A percentile compares a stretch with the other conserved stretches of the same genome.
phyloP scores from a whole-genome alignment of 1,140 invertebrate species.

The Xylocopa sonorina region DNA sequence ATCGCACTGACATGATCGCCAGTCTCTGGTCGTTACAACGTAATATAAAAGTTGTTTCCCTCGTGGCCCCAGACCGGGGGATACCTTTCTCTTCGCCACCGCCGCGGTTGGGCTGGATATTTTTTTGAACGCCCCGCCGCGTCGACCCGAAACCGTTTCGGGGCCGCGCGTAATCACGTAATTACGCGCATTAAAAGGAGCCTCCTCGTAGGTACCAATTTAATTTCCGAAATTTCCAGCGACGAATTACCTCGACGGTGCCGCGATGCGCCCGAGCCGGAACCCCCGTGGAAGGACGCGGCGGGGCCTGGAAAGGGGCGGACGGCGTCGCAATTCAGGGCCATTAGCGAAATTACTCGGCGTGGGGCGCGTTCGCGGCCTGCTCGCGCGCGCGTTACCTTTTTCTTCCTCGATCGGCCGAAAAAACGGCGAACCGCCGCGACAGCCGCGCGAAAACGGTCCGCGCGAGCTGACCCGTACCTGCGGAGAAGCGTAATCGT shows the following conservation, averaged over 20 bases:
- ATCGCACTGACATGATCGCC: background rate
- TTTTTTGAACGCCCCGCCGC: slow-evolving; percentile 55
- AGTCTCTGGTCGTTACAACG: background rate
- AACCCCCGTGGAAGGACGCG: too few species aligned
- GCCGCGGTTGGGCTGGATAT: slow-evolving; percentile 39
- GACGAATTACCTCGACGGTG: slow-evolving; percentile 73
- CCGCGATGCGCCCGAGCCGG: slow-evolving; percentile 30
- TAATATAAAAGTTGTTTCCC: background rate
- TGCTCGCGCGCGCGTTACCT: slow-evolving; percentile 22
- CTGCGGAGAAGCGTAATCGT: background rate
- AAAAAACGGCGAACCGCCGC: slow-evolving; percentile 51
- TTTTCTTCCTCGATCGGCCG: slow-evolving; percentile 60
- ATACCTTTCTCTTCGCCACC: background rate
- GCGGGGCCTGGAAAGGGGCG: slow-evolving; percentile 22
- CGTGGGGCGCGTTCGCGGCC: slow-evolving; percentile 57
- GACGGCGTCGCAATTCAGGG: slow-evolving; percentile 72
- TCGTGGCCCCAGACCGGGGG: too few species aligned
- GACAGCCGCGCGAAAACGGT: background rate
- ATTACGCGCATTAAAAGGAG: slow-evolving; percentile 67
- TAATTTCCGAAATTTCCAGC: slow-evolving; percentile 79
- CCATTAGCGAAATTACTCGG: slow-evolving; percentile 77
- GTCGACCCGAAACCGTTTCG: slow-evolving; percentile 72
- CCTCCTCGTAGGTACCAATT: slow-evolving; percentile 74
- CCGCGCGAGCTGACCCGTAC: background rate
- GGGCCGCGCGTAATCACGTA: slow-evolving; percentile 76